These are phyloP conservation scores for Pangasius djambal DNA, from an alignment of 2,797 vertebrate species.

Conservation along the genomic window DNA sequence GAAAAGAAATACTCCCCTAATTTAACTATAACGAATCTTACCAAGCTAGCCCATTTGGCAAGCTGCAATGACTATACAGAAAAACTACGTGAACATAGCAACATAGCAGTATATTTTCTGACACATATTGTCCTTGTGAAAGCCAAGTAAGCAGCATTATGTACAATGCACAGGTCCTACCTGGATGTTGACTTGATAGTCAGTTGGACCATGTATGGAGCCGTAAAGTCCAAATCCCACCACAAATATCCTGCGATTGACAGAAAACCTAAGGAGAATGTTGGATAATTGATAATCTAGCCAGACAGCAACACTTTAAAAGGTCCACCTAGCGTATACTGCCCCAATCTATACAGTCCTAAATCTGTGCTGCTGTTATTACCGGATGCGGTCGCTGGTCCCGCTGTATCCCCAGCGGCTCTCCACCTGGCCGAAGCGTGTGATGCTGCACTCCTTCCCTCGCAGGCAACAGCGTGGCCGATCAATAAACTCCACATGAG, in stretches of 20 bases:
- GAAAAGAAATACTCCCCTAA: background rate
- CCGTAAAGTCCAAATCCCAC: constrained; percentile 98
- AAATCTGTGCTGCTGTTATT: constrained; percentile 20
- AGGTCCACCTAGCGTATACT: background rate
- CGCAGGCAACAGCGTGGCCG: constrained; percentile 94
- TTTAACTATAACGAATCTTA: background rate
- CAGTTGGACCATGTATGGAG: constrained; percentile 95
- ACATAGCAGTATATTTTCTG: background rate
- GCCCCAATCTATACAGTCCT: background rate
- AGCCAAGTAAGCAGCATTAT: background rate
- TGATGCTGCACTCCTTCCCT: constrained; percentile 97
- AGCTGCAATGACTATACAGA: background rate
- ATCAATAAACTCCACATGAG: constrained; percentile 95
- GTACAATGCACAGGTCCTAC: constrained; percentile 65
- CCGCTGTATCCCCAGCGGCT: constrained; percentile 99
- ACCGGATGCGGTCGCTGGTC: constrained; percentile 98
- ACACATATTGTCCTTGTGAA: background rate
- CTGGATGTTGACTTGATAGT: constrained; percentile 99
- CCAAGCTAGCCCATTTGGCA: background rate
- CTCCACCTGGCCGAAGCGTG: constrained; percentile 97
- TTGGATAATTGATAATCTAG: background rate
- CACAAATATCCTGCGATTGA: constrained; percentile 94
- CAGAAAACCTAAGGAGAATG: constrained; percentile 84
- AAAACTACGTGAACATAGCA: background rate
- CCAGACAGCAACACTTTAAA: background rate